These are phyloP conservation scores for Procapra przewalskii DNA, from an alignment of 2,113 vertebrate genomes.

Conservation along the genomic window DNA sequence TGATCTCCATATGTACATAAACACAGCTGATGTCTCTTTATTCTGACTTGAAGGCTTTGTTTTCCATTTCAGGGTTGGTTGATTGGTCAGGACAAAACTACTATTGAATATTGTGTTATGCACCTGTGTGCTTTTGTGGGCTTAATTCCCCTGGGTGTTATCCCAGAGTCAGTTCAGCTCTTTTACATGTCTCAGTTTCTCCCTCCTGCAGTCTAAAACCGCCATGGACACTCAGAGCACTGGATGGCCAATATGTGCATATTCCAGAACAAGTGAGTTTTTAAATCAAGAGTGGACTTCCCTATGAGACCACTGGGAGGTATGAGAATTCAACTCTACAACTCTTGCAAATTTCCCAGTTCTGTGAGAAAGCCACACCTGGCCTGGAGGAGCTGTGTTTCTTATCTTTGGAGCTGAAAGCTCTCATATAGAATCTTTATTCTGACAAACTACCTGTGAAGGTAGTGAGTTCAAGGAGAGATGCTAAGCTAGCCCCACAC, in stretches of 20 bases:
- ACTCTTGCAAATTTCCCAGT: neutral
- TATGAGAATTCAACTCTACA: neutral
- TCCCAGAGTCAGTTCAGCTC: neutral
- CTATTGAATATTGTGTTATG: neutral
- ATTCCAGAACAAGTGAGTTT: neutral
- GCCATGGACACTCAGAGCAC: accelerated
- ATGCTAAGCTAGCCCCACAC: neutral
- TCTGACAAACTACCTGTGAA: neutral
- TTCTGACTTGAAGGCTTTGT: neutral
- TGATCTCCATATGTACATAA: neutral
- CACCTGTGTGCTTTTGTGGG: neutral
- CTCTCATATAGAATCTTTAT: neutral
- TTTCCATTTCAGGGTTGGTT: neutral
- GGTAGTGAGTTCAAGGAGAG: neutral
- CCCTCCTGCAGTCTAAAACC: neutral
- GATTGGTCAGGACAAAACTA: neutral
- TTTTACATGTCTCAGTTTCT: neutral
- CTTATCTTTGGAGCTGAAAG: neutral
- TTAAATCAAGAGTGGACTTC: neutral
- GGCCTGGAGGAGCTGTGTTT: neutral
- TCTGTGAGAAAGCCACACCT: neutral
- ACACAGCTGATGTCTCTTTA: neutral
- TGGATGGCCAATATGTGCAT: neutral
- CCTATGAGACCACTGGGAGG: neutral
- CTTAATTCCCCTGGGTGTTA: neutral